A percentile compares a stretch with the other conserved stretches of the same genome.
Conservation (phyloP, 2,888 invertebrate species). For the Archips crataeganus region DNA sequence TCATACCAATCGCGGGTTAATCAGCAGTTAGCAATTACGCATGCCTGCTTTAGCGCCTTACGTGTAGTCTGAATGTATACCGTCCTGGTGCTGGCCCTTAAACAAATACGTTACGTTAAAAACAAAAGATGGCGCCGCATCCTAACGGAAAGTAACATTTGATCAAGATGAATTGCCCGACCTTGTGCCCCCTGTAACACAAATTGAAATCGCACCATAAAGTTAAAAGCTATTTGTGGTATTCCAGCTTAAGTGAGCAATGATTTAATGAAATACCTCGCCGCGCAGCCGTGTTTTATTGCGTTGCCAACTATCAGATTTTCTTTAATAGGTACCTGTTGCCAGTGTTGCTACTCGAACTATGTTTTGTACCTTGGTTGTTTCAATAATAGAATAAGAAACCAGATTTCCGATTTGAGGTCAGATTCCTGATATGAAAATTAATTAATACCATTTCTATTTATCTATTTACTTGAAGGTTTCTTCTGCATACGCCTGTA, state of each 20-base stretch:
- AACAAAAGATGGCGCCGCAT: slow-evolving; percentile 13
- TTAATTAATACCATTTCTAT: too few relatives aligned
- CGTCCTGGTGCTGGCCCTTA: too few relatives aligned
- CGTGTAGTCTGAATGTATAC: too few relatives aligned
- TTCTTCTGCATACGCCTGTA: not conserved
- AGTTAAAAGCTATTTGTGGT: slow-evolving; percentile 51
- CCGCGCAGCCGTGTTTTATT: slow-evolving; percentile 43
- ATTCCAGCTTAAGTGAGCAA: slow-evolving; percentile 54
- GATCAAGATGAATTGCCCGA: slow-evolving; percentile 39
- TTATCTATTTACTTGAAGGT: too few relatives aligned
- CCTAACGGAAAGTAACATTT: slow-evolving; percentile 37
- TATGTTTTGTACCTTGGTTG: not conserved
- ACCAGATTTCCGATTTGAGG: not conserved
- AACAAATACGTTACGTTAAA: not conserved
- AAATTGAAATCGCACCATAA: slow-evolving; percentile 44
- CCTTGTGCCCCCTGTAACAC: slow-evolving; percentile 31
- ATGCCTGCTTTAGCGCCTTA: too few relatives aligned
- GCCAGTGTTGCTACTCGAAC: not conserved
- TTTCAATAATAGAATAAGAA: not conserved
- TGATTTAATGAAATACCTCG: slow-evolving; percentile 60
- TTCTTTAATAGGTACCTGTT: not conserved
- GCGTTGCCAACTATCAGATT: slow-evolving; percentile 21
- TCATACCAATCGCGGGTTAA: too few relatives aligned
- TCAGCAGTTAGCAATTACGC: too few relatives aligned
- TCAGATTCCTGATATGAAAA: not conserved